Base-by-base conservation (phyloP, 53 echinoderm and acorn worm species). In the Holothuria leucospilota region DNA sequence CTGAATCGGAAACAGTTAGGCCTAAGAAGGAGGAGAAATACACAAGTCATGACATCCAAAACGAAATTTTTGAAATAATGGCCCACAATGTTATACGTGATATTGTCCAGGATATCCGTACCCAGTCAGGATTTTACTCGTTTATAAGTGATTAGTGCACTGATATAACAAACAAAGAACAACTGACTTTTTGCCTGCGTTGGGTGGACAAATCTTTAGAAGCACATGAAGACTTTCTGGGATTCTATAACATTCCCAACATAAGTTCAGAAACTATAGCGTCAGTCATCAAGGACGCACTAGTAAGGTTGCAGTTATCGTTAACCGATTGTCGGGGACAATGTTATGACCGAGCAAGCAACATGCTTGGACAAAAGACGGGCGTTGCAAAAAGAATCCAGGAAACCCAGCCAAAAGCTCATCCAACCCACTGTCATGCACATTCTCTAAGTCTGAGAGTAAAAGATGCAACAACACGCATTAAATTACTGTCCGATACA, bases 21-120 rank as follows among this genome's bases (percentile, higher is more conserved):
- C 34, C 34, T 23, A 64, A 64, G 27, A 64, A 27, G 27, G 12
- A 9, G 27, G 65, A 64, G 24, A 64, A 9, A 27, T 64, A 64
- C 65, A 64, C 65, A 64, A 64, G 65, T 64, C 65, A 64, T 64
- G 34, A 34, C 34, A 34, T 34, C 34, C 34, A 34, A 34, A 34
- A 34, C 34, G 34, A 34, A 34, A 34, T 75, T 51, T 75, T 75
- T 46, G 77, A 75, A 49, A 75, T 49, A 49, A 75, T 75, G 20
- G 77, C 77, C 42, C 51, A 75, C 25, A 75, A 49, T 75, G 77
- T 75, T 18, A 49, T 75, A 34, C 20, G 77, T 75, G 73, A 73
- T 73, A 73, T 73, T 42, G 73, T 73, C 29, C 15, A 27, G n/a
- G 39, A 73, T 42, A 73, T 73, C n/a, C 40, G 73, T 13, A 16